Evolutionary conservation across 2,888 invertebrate genomes (phyloP).

Genomic region (Pristionchus arcanus): DNA sequence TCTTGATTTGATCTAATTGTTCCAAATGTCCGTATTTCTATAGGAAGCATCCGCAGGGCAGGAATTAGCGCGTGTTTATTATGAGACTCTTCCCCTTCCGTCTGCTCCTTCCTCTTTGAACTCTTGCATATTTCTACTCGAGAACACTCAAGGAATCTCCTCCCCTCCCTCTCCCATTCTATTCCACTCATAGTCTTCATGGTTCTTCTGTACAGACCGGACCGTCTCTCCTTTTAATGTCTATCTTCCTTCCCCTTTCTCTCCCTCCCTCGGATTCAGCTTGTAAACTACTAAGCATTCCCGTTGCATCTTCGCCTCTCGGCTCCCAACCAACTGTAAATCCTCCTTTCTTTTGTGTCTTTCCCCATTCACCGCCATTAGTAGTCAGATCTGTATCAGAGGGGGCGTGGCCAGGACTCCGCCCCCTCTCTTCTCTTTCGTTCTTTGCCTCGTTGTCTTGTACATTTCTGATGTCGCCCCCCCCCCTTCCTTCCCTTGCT

Average conservation of each 20-base stretch:
- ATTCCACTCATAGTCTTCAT: not conserved
- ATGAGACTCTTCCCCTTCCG: conserved; percentile 10
- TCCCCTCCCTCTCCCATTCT: too few relatives aligned
- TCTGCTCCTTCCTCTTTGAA: not conserved
- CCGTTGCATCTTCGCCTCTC: conserved; percentile 24
- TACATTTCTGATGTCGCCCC: conserved; percentile 33
- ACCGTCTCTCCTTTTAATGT: not conserved
- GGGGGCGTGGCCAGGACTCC: conserved; percentile 14
- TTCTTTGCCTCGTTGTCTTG: not conserved
- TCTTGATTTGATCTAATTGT: not conserved
- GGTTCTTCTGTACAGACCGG: not conserved
- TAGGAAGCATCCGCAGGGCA: not conserved
- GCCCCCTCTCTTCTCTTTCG: not conserved
- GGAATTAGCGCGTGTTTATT: conserved; percentile 45
- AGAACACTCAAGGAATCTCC: conserved; percentile 16
- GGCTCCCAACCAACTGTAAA: conserved; percentile 44
- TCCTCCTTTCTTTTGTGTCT: conserved; percentile 31
- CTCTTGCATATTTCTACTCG: conserved; percentile 8
- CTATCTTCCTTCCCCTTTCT: not conserved
- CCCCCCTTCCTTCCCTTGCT: not conserved
- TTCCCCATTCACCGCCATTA: conserved; percentile 35
- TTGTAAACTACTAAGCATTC: conserved; percentile 45
- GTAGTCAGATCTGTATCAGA: not conserved
- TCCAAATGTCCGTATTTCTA: not conserved
- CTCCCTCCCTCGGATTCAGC: conserved; percentile 21